Conservation (phyloP, 2,113 vertebrate genomes). For the Sisor rabdophorus region DNA sequence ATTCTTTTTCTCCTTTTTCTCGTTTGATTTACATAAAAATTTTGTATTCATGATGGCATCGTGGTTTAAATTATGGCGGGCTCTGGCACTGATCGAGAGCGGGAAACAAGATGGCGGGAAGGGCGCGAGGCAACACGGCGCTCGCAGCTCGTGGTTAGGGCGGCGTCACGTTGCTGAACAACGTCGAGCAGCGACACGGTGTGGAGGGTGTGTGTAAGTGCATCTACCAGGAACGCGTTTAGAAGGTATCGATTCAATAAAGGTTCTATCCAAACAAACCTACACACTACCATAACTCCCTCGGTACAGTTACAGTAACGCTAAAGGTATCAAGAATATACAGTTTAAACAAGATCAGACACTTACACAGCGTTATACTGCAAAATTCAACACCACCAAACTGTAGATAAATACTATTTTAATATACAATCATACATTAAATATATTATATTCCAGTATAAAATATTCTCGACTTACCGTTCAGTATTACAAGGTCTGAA, state of each 20-base stretch:
- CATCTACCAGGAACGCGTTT: neutral
- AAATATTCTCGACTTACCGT: neutral
- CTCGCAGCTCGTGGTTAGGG: conserved; percentile 17
- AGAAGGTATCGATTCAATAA: neutral
- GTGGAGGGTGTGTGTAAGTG: conserved; percentile 22
- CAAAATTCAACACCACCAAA: neutral
- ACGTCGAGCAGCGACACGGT: conserved; percentile 37
- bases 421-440: neutral
- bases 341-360: neutral
- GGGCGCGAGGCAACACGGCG: conserved; percentile 1
- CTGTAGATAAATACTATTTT: neutral
- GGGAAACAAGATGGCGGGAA: conserved; percentile 52
- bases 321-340: neutral
- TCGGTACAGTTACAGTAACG: neutral
- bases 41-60: neutral
- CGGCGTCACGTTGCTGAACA: conserved; percentile 10
- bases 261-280: neutral
- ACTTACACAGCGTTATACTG: neutral
- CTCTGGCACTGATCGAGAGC: conserved; percentile 33
- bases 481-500: neutral
- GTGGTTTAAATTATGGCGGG: conserved; percentile 36
- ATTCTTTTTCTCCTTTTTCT: neutral
- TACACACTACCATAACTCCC: neutral
- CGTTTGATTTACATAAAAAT: neutral
- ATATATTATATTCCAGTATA: neutral